Base-by-base conservation (phyloP, 2,888 invertebrate species). In the Drosophila hawaiiensis region DNA sequence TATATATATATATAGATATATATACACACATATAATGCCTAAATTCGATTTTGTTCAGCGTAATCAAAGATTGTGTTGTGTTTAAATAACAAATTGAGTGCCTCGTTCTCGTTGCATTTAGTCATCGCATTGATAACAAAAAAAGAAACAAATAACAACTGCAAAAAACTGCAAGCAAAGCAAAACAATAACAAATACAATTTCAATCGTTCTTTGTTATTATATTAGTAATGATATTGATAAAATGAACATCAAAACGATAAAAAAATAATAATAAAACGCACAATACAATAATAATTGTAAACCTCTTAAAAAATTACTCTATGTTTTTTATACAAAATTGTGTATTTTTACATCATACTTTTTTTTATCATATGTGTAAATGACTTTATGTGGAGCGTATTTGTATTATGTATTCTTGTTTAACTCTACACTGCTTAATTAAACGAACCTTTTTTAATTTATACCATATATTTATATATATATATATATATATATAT, bases 101-200 rank as follows among this genome's bases (percentile, higher is more conserved):
- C 87, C 87, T 87, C 87, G 83, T 84, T 84, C 84, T 82, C 82
- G 84, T 75, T 78, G 79, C 68, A 78, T 78, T 78, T 78, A 78
- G 78, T 68, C 74, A 78, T 68, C 76, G 76, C 74, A 79, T 77
- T 70, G 71, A 85, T 69, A 82, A 60, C 69, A 76, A 87, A 47
- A n/a, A 43, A 52, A 37, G 65, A 14, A 69, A 69, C 54, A 60
- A 59, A 55, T 25, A 47, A 16, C 43, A 65, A 60, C 29, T 53
- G 53, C 50, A 66, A 56, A 35, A 66, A 43, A 39, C 47, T 16
- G 47, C 25, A 66, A 69, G 1, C 25, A 47, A 25, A 25, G 47
- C 33, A 59, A 63, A 62, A 47, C 47, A 77, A 71, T 14, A 29
- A 60, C 39, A 66, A 62, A 62, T 65, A 50, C 59, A 78, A 68